Conservation (phyloP, 2,797 vertebrate species). For the Phaenicophaeus curvirostris region DNA sequence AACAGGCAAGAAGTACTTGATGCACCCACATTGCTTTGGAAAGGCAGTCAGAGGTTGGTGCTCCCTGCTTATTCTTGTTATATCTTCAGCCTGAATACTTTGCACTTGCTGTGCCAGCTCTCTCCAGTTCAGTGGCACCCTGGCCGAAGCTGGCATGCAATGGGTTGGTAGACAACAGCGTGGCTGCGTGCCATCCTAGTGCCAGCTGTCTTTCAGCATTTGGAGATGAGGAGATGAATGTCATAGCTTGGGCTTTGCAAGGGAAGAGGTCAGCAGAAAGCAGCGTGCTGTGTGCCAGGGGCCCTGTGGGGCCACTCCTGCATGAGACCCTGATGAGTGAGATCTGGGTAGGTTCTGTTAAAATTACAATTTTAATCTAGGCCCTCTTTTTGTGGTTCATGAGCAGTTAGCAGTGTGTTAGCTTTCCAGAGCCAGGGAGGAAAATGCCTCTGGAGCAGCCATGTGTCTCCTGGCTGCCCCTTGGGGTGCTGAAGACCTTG, state of each 20-base stretch:
- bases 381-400: neutral
- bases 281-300: fast-evolving
- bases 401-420: neutral
- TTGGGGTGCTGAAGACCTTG: neutral
- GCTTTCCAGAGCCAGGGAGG: neutral
- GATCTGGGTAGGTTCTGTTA: neutral
- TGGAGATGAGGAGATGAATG: neutral
- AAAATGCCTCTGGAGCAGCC: neutral
- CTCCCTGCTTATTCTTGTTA: neutral
- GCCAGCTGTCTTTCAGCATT: neutral
- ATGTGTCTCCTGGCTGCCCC: fast-evolving
- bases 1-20: neutral
- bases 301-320: neutral
- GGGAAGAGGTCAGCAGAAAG: neutral
- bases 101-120: neutral
- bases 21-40: neutral
- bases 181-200: neutral
- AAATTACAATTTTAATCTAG: neutral
- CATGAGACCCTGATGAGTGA: neutral
- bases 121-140: neutral
- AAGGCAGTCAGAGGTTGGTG: neutral
- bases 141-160: fast-evolving
- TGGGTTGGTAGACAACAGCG: fast-evolving
- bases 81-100: neutral
- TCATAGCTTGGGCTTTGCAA: neutral